Conservation (phyloP, 2,113 vertebrate species). For the Trinectes maculatus region DNA sequence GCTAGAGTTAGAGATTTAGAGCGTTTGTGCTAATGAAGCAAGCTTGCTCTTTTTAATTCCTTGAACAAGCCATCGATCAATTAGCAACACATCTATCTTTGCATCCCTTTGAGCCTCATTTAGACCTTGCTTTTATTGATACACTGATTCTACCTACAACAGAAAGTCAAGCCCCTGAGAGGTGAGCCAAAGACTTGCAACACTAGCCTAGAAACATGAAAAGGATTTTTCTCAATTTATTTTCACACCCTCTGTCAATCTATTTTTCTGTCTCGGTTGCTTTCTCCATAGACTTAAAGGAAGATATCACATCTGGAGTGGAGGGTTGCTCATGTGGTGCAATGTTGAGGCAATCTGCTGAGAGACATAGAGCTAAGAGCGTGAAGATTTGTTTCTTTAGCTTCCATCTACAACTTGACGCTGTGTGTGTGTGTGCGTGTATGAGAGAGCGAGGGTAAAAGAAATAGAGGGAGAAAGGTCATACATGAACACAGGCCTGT, state of each 20-base stretch:
- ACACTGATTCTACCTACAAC: constrained; percentile 74
- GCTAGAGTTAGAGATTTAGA: constrained; percentile 63
- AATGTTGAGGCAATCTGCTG: constrained; percentile 69
- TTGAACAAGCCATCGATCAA: constrained; percentile 79
- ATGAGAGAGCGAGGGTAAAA: neutral
- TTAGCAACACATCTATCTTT: constrained; percentile 73
- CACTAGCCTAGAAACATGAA: constrained; percentile 62
- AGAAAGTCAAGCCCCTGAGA: constrained; percentile 67
- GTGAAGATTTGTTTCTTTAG: constrained; percentile 38
- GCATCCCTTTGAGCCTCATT: constrained; percentile 82
- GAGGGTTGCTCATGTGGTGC: constrained; percentile 63
- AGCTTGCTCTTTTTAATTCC: constrained; percentile 78
- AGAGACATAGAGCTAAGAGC: constrained; percentile 31
- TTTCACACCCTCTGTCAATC: constrained; percentile 26
- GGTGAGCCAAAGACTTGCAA: constrained; percentile 59
- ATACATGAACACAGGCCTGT: constrained; percentile 12
- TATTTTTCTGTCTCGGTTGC: constrained; percentile 36
- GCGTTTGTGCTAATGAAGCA: constrained; percentile 76
- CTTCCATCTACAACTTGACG: constrained; percentile 26
- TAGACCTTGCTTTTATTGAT: constrained; percentile 80
- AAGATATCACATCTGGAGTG: constrained; percentile 58
- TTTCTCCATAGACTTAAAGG: constrained; percentile 53
- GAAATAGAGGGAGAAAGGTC: neutral
- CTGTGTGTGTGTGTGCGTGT: neutral
- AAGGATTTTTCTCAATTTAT: constrained; percentile 18